Percentiles rank a stretch among this genome's conserved stretches.
phyloP scores from a whole-genome alignment of 2,113 vertebrate genomes.

The Monopterus albus region DNA sequence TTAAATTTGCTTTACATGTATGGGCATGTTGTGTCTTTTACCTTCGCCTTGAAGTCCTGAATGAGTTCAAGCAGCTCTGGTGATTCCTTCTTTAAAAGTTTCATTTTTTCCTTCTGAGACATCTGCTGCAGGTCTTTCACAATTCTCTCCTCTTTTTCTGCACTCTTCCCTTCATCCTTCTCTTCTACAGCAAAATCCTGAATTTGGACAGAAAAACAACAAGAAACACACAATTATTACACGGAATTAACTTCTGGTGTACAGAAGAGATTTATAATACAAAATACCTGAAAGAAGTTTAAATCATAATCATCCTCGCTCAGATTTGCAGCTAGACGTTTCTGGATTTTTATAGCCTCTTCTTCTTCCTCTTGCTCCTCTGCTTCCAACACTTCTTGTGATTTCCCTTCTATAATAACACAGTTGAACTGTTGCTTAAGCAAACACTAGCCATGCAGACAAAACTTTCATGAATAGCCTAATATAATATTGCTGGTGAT shows the following conservation, averaged over 20 bases:
- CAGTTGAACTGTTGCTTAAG: neutral
- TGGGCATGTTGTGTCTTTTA: slow-evolving; percentile 17
- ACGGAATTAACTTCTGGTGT: neutral
- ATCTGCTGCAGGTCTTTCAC: slow-evolving; percentile 90
- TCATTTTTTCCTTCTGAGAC: slow-evolving; percentile 92
- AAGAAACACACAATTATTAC: neutral
- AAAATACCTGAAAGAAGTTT: slow-evolving; percentile 85
- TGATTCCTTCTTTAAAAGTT: slow-evolving; percentile 93
- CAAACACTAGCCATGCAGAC: neutral
- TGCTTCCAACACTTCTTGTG: slow-evolving; percentile 84
- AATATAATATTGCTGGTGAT: neutral
- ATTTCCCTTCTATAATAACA: slow-evolving; percentile 78
- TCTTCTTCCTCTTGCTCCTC: slow-evolving; percentile 94
- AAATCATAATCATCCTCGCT: slow-evolving; percentile 95
- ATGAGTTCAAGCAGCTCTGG: slow-evolving; percentile 95
- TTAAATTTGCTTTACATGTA: neutral
- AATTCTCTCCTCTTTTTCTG: slow-evolving; percentile 83
- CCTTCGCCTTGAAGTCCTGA: slow-evolving; percentile 92
- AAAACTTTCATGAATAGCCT: neutral
- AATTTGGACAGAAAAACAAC: slow-evolving; percentile 4
- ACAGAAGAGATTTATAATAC: neutral
- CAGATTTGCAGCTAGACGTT: slow-evolving; percentile 85
- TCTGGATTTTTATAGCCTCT: slow-evolving; percentile 92
- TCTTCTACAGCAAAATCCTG: slow-evolving; percentile 79
- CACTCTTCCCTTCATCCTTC: slow-evolving; percentile 51